phyloP scores from a whole-genome alignment of 1,140 invertebrate genomes.

The Drosophila obscura region DNA sequence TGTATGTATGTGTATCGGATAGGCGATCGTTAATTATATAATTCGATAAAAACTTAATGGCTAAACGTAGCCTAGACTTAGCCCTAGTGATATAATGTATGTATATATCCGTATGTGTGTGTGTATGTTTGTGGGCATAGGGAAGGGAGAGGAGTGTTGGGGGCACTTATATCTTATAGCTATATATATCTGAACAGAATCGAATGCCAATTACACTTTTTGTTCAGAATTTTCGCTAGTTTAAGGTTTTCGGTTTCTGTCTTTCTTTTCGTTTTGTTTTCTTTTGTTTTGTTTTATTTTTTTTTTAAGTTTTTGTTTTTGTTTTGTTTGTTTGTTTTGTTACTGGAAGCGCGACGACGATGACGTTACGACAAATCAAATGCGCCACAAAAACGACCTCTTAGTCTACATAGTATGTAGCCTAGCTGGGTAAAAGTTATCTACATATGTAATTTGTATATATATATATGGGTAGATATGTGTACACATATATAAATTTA shows the following conservation, averaged over 20 bases:
- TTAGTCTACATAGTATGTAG: slow-evolving; percentile 24
- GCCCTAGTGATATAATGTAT: slow-evolving; percentile 22
- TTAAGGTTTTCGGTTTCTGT: slow-evolving; percentile 34
- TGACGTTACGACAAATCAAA: slow-evolving; percentile 53
- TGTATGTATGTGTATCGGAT: background rate
- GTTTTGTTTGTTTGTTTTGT: slow-evolving; percentile 28
- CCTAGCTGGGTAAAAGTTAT: slow-evolving; percentile 12
- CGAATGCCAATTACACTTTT: slow-evolving; percentile 1
- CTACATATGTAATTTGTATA: slow-evolving; percentile 18
- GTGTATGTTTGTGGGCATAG: slow-evolving; percentile 4
- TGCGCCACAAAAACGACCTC: slow-evolving; percentile 34
- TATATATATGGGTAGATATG: slow-evolving; percentile 6
- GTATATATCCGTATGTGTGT: slow-evolving; percentile 11
- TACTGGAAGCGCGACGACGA: slow-evolving; percentile 73
- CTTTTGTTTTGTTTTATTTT: background rate
- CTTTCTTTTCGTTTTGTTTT: background rate
- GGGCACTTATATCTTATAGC: slow-evolving; percentile 11
- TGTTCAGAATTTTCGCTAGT: slow-evolving; percentile 72
- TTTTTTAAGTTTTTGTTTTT: background rate
- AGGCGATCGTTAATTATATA: slow-evolving; percentile 13
- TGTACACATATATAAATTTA: slow-evolving; percentile 24
- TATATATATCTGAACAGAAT: no score
- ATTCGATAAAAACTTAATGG: slow-evolving; percentile 21
- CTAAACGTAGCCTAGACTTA: slow-evolving; percentile 15
- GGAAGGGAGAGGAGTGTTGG: background rate